phyloP scores from a whole-genome alignment of 2,797 vertebrate genomes.

The Alosa sapidissima region DNA sequence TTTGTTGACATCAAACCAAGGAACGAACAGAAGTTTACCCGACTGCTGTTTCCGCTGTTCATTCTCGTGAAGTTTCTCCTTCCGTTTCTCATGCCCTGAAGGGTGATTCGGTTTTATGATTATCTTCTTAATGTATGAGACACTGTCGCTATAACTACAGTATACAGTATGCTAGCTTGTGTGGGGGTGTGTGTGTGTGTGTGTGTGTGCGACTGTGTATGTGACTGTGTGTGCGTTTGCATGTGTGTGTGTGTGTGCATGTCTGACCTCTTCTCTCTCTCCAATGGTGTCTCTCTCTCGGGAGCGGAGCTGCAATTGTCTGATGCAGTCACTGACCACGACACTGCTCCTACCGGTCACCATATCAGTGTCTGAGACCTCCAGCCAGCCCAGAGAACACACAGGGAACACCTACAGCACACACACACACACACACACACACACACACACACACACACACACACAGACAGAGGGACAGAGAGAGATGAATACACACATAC shows the following conservation, averaged over 20 bases:
- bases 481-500: neutral
- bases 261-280: constrained; percentile 93
- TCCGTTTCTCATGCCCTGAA: too few species aligned
- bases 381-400: constrained; percentile 94
- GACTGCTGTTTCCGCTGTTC: too few species aligned
- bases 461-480: neutral
- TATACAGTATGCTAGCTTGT: too few species aligned
- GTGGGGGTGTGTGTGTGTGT: neutral
- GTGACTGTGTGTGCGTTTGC: neutral
- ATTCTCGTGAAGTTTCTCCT: too few species aligned
- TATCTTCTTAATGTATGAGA: too few species aligned
- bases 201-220: neutral
- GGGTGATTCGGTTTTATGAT: too few species aligned
- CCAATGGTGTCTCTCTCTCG: constrained; percentile 89
- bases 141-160: too few species aligned
- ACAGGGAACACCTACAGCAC: constrained; percentile 86
- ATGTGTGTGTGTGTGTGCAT: neutral
- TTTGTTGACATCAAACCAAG: too few species aligned
- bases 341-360: constrained; percentile 88
- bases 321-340: constrained; percentile 93
- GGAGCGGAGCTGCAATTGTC: constrained; percentile 93
- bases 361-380: constrained; percentile 93
- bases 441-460: constrained; percentile 7
- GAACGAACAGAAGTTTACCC: too few species aligned
- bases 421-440: constrained; percentile 27